These are phyloP conservation scores for Ancistrus triradiatus DNA, from an alignment of 2,113 vertebrate genomes.

Conservation along the genomic window DNA sequence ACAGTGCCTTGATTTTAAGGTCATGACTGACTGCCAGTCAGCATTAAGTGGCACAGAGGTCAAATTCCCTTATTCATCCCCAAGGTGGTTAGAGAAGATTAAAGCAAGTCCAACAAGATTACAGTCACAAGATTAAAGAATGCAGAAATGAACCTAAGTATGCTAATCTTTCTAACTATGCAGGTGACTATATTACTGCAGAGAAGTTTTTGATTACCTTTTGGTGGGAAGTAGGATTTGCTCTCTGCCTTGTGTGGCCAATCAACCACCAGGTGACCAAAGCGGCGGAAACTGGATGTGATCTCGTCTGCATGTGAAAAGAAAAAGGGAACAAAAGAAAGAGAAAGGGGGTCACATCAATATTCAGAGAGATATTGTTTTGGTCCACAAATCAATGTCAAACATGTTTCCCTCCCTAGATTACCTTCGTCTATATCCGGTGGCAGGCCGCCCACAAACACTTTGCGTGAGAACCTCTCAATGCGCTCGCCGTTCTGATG, in stretches of 20 bases:
- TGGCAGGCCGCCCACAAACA: constrained; percentile 94
- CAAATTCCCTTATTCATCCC: too few species aligned
- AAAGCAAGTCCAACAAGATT: too few species aligned
- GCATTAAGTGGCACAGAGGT: too few species aligned
- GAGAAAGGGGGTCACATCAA: background rate
- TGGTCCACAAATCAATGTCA: background rate
- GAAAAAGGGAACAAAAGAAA: background rate
- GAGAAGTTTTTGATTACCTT: constrained; percentile 83
- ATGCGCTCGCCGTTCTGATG: constrained; percentile 93
- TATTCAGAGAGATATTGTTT: background rate
- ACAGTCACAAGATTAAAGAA: too few species aligned
- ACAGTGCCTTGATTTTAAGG: too few species aligned
- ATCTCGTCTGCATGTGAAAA: constrained; percentile 81
- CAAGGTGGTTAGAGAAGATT: too few species aligned
- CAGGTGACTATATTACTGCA: too few species aligned
- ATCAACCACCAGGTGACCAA: constrained; percentile 95
- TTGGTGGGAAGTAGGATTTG: constrained; percentile 97
- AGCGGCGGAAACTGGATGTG: constrained; percentile 94
- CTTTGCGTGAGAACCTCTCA: constrained; percentile 95
- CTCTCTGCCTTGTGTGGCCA: constrained; percentile 99
- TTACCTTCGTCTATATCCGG: constrained; percentile 97
- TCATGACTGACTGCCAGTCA: too few species aligned
- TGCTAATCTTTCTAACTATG: too few species aligned
- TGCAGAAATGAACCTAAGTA: too few species aligned
- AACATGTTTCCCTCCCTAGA: constrained; percentile 1